phyloP scores from a whole-genome alignment of 2,888 invertebrate genomes.

The Scrobipalpa costella region DNA sequence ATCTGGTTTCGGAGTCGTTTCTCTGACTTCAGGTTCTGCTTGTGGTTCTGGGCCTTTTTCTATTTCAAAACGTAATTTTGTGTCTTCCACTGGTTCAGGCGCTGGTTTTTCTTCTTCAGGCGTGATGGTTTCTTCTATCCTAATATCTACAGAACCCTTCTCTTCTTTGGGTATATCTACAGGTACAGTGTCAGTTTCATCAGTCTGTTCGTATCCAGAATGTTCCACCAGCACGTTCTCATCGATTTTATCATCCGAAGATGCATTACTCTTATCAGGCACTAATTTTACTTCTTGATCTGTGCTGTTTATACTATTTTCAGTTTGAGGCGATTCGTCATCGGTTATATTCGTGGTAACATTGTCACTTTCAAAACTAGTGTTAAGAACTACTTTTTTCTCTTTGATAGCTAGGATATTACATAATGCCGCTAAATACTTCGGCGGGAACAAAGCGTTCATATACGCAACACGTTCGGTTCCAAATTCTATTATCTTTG shows the following conservation, averaged over 20 bases:
- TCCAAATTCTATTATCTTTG: slow-evolving; percentile 75
- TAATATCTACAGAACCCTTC: slow-evolving; percentile 49
- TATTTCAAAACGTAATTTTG: slow-evolving; percentile 38
- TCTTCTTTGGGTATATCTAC: slow-evolving; percentile 60
- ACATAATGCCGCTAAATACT: slow-evolving; percentile 89
- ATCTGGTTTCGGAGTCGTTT: slow-evolving; percentile 49
- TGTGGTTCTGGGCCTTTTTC: slow-evolving; percentile 51
- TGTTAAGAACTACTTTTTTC: slow-evolving; percentile 84
- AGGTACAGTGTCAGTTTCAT: slow-evolving; percentile 46
- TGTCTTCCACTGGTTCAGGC: slow-evolving; percentile 49
- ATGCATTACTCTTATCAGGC: slow-evolving; percentile 58
- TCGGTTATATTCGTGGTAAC: slow-evolving; percentile 71
- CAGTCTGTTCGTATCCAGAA: slow-evolving; percentile 46
- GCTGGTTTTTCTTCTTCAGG: slow-evolving; percentile 50
- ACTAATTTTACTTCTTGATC: slow-evolving; percentile 64
- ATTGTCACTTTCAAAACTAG: slow-evolving; percentile 80
- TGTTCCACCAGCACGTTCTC: slow-evolving; percentile 56
- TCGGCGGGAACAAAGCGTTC: slow-evolving; percentile 83
- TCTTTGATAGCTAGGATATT: slow-evolving; percentile 86
- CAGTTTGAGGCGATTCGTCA: slow-evolving; percentile 60
- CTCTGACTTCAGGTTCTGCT: slow-evolving; percentile 53
- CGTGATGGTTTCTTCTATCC: slow-evolving; percentile 49
- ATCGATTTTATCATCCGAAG: slow-evolving; percentile 59
- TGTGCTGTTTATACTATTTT: slow-evolving; percentile 59
- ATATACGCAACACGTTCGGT: slow-evolving; percentile 80